These are phyloP conservation scores for Oncorhynchus keta DNA, from an alignment of 2,113 vertebrate species.

Conservation along the genomic window DNA sequence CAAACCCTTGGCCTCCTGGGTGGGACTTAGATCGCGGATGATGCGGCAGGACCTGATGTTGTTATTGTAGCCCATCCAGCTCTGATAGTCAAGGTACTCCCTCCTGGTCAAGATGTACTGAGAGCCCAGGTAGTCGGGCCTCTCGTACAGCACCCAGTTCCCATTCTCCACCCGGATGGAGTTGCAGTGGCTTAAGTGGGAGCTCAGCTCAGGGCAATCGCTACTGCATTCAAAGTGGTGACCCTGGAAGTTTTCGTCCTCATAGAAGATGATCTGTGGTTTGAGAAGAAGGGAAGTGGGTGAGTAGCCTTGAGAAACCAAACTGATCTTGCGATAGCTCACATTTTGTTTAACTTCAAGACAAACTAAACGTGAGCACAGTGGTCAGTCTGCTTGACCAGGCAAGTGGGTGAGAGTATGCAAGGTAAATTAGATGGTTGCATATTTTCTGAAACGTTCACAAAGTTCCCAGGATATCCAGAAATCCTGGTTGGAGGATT, in stretches of 20 bases:
- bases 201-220: constrained; percentile 51
- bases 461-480: too few relatives aligned
- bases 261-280: constrained; percentile 68
- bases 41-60: constrained; percentile 30
- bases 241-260: constrained; percentile 73
- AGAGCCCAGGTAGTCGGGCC: constrained; percentile 46
- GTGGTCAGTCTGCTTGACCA: not conserved
- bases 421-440: not conserved
- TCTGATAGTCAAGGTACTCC: constrained; percentile 68
- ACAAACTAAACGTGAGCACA: not conserved
- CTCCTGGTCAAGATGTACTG: constrained; percentile 66
- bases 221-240: constrained; percentile 52
- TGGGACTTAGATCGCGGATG: constrained; percentile 19
- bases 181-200: constrained; percentile 51
- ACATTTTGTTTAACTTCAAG: too few relatives aligned
- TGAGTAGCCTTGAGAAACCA: not conserved
- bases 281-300: not conserved
- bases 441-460: too few relatives aligned
- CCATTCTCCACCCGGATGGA: constrained; percentile 52
- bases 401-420: not conserved
- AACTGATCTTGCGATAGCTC: not conserved
- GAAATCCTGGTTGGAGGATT: too few relatives aligned
- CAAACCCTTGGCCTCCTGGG: not conserved
- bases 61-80: constrained; percentile 68
- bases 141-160: constrained; percentile 68